Evolutionary conservation across 2,797 vertebrate species (phyloP).

Genomic region (Sebastes oblongus): DNA sequence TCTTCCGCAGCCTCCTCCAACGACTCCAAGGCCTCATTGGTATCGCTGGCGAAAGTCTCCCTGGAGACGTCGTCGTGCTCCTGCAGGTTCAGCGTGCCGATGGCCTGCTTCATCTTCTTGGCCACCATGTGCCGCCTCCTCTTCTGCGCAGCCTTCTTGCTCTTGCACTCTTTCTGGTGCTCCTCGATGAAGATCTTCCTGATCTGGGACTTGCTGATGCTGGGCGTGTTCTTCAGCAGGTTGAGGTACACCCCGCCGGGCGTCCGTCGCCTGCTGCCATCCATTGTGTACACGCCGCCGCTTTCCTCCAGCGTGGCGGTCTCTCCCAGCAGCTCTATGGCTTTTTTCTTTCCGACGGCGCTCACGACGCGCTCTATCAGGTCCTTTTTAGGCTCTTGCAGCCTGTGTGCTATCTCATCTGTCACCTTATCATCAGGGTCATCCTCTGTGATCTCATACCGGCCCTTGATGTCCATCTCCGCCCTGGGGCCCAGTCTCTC

Average conservation of each 20-base stretch:
- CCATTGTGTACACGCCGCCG: slow-evolving; percentile 92
- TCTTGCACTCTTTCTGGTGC: slow-evolving; percentile 87
- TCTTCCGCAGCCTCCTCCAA: slow-evolving; percentile 86
- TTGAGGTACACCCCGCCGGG: slow-evolving; percentile 96
- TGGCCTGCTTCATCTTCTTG: slow-evolving; percentile 96
- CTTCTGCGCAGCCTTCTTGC: slow-evolving; percentile 94
- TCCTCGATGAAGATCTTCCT: slow-evolving; percentile 93
- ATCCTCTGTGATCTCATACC: slow-evolving; percentile 89
- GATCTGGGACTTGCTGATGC: slow-evolving; percentile 87
- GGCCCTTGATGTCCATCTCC: slow-evolving; percentile 92
- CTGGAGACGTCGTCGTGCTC: slow-evolving; percentile 95
- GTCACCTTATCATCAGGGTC: slow-evolving; percentile 90
- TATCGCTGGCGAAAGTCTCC: slow-evolving; percentile 97
- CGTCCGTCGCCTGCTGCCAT: slow-evolving; percentile 93
- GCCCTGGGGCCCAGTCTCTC: slow-evolving; percentile 88
- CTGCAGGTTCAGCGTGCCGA: slow-evolving; percentile 92
- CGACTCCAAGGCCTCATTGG: slow-evolving; percentile 92
- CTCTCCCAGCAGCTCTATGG: slow-evolving; percentile 92
- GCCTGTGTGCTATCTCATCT: slow-evolving; percentile 93
- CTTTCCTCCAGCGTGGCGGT: slow-evolving; percentile 91
- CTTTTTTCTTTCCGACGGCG: slow-evolving; percentile 88
- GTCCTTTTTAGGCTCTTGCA: slow-evolving; percentile 94
- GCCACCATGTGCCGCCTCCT: slow-evolving; percentile 88
- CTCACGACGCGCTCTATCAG: slow-evolving; percentile 90
- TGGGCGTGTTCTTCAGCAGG: slow-evolving; percentile 92